These are phyloP conservation scores for Neotoma lepida DNA, from an alignment of 2,113 vertebrate species.

Conservation along the genomic window DNA sequence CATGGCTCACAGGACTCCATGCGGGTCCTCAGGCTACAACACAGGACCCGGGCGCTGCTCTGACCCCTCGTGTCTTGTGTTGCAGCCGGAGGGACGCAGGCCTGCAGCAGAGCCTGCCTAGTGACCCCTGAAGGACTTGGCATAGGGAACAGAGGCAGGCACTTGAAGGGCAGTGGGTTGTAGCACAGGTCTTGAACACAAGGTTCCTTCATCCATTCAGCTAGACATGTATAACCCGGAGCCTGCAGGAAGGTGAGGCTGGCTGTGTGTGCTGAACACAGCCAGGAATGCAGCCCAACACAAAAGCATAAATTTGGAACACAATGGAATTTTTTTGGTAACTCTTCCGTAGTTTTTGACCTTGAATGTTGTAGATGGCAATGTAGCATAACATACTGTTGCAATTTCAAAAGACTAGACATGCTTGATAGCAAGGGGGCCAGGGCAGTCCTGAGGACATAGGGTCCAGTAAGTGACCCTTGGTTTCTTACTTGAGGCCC, in stretches of 20 bases:
- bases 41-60: slow-evolving; percentile 89
- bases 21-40: slow-evolving; percentile 90
- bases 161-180: background rate
- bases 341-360: background rate
- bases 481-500: background rate
- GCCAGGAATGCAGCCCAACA: background rate
- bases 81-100: slow-evolving; percentile 90
- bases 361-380: background rate
- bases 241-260: background rate
- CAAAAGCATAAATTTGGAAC: background rate
- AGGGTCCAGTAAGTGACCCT: background rate
- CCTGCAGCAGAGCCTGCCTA: slow-evolving; percentile 76
- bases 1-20: slow-evolving; percentile 72
- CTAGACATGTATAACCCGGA: background rate
- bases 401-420: background rate
- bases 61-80: slow-evolving; percentile 92
- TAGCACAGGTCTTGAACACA: background rate
- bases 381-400: background rate
- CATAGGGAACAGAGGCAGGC: background rate
- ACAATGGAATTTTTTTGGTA: background rate
- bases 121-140: slow-evolving; percentile 17
- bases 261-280: background rate
- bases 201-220: background rate
- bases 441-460: background rate
- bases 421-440: background rate